Conservation (phyloP, 1,140 invertebrate species). For the Pseudomyrmex concolor region DNA sequence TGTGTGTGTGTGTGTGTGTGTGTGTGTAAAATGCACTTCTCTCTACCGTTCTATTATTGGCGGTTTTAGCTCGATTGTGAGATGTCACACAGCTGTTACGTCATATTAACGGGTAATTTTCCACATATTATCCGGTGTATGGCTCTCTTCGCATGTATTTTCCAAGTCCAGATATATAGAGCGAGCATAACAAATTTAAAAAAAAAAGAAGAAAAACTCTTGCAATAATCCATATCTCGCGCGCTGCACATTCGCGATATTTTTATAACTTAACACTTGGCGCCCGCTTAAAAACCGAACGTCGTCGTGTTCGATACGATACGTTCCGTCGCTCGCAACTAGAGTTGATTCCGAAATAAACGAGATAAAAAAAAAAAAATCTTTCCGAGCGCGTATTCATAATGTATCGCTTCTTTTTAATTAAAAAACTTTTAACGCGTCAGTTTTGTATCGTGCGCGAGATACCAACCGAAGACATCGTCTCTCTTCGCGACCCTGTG, state of each 20-base stretch:
- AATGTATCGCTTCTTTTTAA: not conserved
- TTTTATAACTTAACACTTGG: too few species aligned
- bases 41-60: not conserved
- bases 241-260: too few species aligned
- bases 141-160: not conserved
- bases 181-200: not conserved
- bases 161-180: not conserved
- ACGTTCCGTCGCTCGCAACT: too few species aligned
- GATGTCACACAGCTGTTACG: not conserved
- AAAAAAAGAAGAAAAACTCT: too few species aligned
- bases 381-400: not conserved
- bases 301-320: too few species aligned
- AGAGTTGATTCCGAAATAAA: not conserved
- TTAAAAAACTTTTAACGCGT: too few species aligned
- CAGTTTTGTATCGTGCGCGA: too few species aligned
- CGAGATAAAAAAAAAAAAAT: not conserved
- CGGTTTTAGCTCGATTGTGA: conserved; percentile 8
- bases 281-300: too few species aligned
- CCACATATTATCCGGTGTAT: not conserved
- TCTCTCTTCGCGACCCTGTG: too few species aligned
- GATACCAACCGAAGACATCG: too few species aligned
- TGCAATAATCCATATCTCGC: too few species aligned
- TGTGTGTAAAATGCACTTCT: not conserved
- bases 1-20: too few species aligned
- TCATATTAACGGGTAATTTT: conserved; percentile 19